phyloP scores from a whole-genome alignment of 1,140 invertebrate species.

The Diuraphis noxia region DNA sequence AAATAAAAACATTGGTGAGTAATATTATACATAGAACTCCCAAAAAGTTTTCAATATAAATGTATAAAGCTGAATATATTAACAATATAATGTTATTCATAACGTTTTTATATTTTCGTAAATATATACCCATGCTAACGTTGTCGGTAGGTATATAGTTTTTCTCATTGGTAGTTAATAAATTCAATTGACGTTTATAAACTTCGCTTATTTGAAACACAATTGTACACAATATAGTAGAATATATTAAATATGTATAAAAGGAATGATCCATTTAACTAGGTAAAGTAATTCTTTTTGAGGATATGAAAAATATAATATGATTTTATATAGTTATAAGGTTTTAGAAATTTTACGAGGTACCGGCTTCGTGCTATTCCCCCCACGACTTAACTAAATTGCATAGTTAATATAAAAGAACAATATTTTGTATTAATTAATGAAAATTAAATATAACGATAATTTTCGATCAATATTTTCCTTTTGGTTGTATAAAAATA shows the following conservation, averaged over 20 bases:
- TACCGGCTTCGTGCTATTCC: background rate
- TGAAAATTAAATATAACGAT: background rate
- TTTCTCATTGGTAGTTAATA: background rate
- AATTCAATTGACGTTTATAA: background rate
- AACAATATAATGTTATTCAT: conserved; percentile 3
- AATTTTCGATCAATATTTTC: background rate
- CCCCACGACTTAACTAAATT: background rate
- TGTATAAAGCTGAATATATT: background rate
- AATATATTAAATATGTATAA: background rate
- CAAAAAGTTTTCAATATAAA: background rate
- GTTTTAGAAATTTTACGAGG: background rate
- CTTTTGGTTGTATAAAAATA: background rate
- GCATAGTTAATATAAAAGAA: background rate
- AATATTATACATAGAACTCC: background rate
- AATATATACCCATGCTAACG: background rate
- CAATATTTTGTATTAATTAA: background rate
- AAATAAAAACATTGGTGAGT: background rate
- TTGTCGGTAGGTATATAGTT: background rate
- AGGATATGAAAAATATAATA: background rate
- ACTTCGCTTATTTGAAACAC: background rate
- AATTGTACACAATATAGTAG: background rate
- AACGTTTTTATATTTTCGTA: background rate
- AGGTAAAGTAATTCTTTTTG: background rate
- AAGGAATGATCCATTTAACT: background rate
- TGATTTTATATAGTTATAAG: background rate